Evolutionary conservation across 2,888 invertebrate species (phyloP), one percentile per base, ranked within the genome.

Genomic region (Thymelicus lineola): DNA sequence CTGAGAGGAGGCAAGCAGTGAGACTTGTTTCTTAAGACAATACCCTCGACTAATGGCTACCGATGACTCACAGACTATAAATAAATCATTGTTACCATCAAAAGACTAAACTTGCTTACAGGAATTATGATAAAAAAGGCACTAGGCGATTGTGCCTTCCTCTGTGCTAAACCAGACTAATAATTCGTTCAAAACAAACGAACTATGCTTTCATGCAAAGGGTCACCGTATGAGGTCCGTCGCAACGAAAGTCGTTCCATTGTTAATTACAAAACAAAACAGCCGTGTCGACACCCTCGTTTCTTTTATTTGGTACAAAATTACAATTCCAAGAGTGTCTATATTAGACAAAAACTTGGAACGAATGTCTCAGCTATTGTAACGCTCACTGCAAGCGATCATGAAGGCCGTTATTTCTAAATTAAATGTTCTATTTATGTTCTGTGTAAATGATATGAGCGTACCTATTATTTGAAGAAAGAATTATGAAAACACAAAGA

Each of bases 101-200:
- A 78, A 77, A 77, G 78, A 80, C 80, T 80, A 68, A 76, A 80
- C 85, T 80, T 82, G 81, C 88, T 92, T 85, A 89, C 89, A 87
- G 82, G 92, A 91, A 93, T 92, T 36, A 68, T 68, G 62, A 62
- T 68, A 68, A 68, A 68, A 55, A 68, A 67, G 42, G 61, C 86
- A 91, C 86, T 85, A 88, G 79, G 84, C n/a, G 73, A 89, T 93
- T 92, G 90, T 93, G 79, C 74, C 75, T 74, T 74, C 84, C 81
- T 90, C 86, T 92, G 88, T 91, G 85, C 85, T 82, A 91, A 93
- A 93, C 93, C 93, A 93, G 89, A 92, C 85, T 93, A 89, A 93
- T 93, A 90, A 93, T 93, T 92, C 87, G 90, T 90, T 81, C 85
- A 90, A 90, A 91, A 93, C 90, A 93, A 91, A 86, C 75, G 81